Conservation (phyloP, 2,113 vertebrate species). For the Piaya cayana region DNA sequence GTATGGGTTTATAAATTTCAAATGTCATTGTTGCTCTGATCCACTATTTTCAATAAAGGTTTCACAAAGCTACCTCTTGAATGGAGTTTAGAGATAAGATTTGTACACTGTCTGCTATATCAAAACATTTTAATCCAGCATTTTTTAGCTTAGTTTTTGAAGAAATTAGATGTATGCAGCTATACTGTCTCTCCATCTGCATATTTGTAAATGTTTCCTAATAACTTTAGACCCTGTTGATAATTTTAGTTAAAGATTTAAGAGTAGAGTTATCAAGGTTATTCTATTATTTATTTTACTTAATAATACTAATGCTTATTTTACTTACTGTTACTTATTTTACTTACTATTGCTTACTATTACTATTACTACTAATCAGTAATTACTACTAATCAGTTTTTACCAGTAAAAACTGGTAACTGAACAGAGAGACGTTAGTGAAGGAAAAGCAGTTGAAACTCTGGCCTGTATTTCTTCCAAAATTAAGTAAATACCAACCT, state of each 20-base stretch:
- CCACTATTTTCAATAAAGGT: background rate
- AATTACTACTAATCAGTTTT: too few relatives aligned
- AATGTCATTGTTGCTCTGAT: background rate
- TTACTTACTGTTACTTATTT: too few relatives aligned
- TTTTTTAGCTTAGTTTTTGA: background rate
- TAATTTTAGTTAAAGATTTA: background rate
- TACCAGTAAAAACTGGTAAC: background rate
- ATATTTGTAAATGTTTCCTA: background rate
- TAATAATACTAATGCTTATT: too few relatives aligned
- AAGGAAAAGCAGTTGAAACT: background rate
- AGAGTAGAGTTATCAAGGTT: background rate
- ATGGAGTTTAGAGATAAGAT: background rate
- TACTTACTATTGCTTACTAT: too few relatives aligned
- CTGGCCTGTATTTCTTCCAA: background rate
- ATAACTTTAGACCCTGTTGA: background rate
- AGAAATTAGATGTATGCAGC: background rate
- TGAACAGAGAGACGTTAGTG: background rate
- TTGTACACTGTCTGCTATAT: accelerated
- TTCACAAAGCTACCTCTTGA: background rate
- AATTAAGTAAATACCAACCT: background rate
- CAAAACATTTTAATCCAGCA: background rate
- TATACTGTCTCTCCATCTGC: background rate
- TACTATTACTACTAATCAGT: background rate
- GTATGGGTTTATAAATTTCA: background rate
- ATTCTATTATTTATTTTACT: background rate